Evolutionary conservation across 92 coral and sea anemone species (phyloP).

Genomic region (Palythoa grandis): DNA sequence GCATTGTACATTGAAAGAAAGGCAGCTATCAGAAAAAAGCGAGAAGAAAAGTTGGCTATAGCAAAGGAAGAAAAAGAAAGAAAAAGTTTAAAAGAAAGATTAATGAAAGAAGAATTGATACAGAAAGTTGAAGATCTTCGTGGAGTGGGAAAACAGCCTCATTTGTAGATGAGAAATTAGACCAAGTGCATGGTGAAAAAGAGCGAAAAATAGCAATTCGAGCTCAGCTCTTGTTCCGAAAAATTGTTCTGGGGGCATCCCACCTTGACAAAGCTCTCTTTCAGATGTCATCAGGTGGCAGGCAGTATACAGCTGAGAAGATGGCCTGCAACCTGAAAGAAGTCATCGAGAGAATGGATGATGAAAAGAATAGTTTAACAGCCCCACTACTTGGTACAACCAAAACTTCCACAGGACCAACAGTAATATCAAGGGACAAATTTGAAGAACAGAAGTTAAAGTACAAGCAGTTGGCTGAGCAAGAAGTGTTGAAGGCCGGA

Average conservation of each 20-base stretch:
- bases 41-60: constrained; percentile 41
- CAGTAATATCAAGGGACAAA: constrained; percentile 1
- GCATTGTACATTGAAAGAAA: constrained; percentile 26
- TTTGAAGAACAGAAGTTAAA: constrained; percentile 28
- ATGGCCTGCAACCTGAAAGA: constrained; percentile 22
- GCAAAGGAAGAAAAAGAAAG: constrained; percentile 35
- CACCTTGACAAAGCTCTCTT: constrained; percentile 39
- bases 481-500: constrained; percentile 35
- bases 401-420: constrained; percentile 7
- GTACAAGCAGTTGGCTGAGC: constrained; percentile 23
- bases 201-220: constrained; percentile 15
- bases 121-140: constrained; percentile 50
- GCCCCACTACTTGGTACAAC: constrained; percentile 3
- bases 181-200: constrained; percentile 8
- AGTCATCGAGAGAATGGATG: constrained; percentile 8
- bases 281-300: constrained; percentile 41
- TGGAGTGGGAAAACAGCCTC: constrained; percentile 47
- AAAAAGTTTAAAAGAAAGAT: constrained; percentile 38
- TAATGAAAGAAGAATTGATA: constrained; percentile 25
- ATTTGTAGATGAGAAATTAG: constrained; percentile 35
- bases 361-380: constrained; percentile 5
- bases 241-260: constrained; percentile 43
- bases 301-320: constrained; percentile 28
- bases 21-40: constrained; percentile 36
- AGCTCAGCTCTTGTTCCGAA: constrained; percentile 39